phyloP scores from a whole-genome alignment of 2,888 invertebrate species.

The Panopea generosa region DNA sequence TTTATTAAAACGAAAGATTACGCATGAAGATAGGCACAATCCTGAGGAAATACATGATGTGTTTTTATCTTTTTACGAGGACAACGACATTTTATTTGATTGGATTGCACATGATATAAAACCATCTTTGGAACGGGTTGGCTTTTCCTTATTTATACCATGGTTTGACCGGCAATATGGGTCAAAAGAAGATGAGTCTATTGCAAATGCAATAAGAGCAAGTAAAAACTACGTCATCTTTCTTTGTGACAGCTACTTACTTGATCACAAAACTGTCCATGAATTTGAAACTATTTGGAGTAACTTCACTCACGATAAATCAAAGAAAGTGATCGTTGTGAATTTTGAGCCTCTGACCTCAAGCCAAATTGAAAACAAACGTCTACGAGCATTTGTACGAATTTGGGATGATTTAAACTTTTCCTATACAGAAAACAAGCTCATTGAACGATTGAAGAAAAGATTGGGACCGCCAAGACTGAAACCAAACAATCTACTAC shows the following conservation, averaged over 20 bases:
- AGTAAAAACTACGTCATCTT: neutral
- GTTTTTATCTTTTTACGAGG: neutral
- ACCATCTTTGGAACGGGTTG: neutral
- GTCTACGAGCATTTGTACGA: conserved; percentile 1
- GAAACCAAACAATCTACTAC: no score
- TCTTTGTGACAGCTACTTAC: neutral
- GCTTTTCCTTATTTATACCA: neutral
- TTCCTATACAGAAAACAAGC: neutral
- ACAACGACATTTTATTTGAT: neutral
- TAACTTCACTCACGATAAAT: neutral
- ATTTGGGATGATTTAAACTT: neutral
- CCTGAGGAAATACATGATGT: neutral
- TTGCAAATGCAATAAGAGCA: neutral
- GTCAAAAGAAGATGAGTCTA: neutral
- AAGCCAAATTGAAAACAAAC: neutral
- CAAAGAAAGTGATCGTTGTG: conserved; percentile 1
- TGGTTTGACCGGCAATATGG: neutral
- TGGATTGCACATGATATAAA: neutral
- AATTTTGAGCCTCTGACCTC: neutral
- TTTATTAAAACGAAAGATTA: neutral
- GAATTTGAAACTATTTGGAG: neutral
- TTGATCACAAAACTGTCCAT: neutral
- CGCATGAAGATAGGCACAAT: neutral
- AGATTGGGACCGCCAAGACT: neutral
- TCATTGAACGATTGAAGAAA: neutral